Percentiles rank a stretch among this genome's conserved stretches.
Evolutionary conservation across 2,113 vertebrate species (phyloP).

Genomic region (Toxostoma redivivum): DNA sequence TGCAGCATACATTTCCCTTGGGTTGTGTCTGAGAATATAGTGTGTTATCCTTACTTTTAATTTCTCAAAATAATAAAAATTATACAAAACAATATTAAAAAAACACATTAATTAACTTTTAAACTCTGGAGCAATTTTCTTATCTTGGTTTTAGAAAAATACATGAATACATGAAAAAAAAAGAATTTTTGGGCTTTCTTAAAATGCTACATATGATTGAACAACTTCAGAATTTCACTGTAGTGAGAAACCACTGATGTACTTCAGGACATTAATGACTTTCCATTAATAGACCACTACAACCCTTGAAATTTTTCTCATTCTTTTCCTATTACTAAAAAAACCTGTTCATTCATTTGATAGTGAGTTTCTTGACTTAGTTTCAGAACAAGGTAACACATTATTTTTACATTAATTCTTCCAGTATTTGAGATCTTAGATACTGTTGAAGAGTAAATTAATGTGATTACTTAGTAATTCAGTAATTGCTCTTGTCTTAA

Average conservation of each 20-base stretch:
- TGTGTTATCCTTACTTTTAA: not conserved
- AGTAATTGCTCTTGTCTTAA: not conserved
- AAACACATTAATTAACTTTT: not conserved
- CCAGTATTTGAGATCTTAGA: not conserved
- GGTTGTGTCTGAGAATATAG: not conserved
- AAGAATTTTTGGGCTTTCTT: not conserved
- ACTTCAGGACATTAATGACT: accelerated
- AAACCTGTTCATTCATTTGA: not conserved
- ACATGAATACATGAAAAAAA: not conserved
- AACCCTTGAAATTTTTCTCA: not conserved
- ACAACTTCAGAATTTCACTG: not conserved
- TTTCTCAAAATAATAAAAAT: not conserved
- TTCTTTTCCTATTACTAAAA: not conserved
- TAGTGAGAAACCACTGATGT: not conserved
- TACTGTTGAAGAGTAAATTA: not conserved
- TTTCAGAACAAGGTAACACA: not conserved
- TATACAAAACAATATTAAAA: not conserved
- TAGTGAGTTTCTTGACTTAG: not conserved
- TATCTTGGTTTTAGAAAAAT: not conserved
- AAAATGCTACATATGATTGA: not conserved
- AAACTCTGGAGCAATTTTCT: not conserved
- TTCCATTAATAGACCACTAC: not conserved
- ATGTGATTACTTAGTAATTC: not conserved
- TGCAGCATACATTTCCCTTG: not conserved
- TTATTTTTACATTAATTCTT: not conserved